A percentile compares a stretch with the other conserved stretches of the same genome.
These are phyloP conservation scores for Lamprotornis superbus DNA, from an alignment of 2,113 vertebrate genomes.

Conservation along the genomic window DNA sequence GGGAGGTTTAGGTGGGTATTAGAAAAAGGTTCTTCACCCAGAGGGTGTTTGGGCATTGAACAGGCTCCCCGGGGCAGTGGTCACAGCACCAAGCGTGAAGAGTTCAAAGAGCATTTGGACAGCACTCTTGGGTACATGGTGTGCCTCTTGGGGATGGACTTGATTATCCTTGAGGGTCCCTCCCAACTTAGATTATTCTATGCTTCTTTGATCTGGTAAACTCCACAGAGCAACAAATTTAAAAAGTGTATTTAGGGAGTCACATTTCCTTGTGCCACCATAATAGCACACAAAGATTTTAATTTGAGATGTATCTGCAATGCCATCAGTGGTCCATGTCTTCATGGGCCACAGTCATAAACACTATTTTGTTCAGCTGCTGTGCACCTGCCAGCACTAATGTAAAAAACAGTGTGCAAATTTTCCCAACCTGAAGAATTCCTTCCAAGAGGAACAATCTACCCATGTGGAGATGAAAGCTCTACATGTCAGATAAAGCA, in stretches of 20 bases:
- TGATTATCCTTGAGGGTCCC: neutral
- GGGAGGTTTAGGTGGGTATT: neutral
- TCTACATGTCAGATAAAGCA: neutral
- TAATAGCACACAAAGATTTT: neutral
- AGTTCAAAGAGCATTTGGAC: neutral
- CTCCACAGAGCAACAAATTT: neutral
- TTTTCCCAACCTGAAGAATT: neutral
- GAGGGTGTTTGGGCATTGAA: neutral
- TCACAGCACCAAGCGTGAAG: neutral
- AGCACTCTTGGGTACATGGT: accelerated
- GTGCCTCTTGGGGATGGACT: neutral
- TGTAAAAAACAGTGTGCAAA: neutral
- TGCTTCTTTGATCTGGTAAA: neutral
- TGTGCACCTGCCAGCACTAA: neutral
- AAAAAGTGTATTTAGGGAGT: neutral
- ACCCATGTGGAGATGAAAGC: neutral
- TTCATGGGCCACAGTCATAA: neutral
- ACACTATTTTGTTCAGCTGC: neutral
- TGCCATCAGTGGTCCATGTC: neutral
- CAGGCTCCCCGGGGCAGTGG: neutral
- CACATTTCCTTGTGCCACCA: neutral
- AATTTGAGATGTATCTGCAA: neutral
- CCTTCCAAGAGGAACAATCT: neutral
- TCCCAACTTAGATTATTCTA: neutral
- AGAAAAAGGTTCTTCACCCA: neutral